These are phyloP conservation scores for Himalopsyche phryganea DNA, from an alignment of 1,140 invertebrate genomes.

Conservation along the genomic window DNA sequence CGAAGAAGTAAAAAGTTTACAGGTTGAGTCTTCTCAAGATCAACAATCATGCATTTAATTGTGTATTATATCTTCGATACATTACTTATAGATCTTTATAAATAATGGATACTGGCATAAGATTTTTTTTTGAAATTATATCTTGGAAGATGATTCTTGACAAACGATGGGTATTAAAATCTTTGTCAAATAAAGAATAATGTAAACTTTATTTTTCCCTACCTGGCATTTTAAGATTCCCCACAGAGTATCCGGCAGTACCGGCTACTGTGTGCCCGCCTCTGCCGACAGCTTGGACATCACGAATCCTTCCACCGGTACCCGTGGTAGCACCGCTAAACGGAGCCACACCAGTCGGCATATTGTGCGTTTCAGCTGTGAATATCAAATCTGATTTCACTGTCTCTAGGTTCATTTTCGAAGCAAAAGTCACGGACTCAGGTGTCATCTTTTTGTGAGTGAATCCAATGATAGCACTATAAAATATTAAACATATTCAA, in stretches of 20 bases:
- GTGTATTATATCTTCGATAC: too few relatives aligned
- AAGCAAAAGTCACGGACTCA: slow-evolving; percentile 56
- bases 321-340: slow-evolving; percentile 96
- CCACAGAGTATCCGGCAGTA: slow-evolving; percentile 94
- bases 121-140: too few relatives aligned
- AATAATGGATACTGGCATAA: too few relatives aligned
- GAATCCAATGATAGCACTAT: slow-evolving; percentile 90
- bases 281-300: slow-evolving; percentile 90
- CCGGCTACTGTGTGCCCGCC: slow-evolving; percentile 92
- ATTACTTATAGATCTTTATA: too few relatives aligned
- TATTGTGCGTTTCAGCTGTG: slow-evolving; percentile 98
- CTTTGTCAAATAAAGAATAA: too few relatives aligned
- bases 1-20: too few relatives aligned
- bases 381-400: slow-evolving; percentile 90
- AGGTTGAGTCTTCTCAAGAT: too few relatives aligned
- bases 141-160: too few relatives aligned
- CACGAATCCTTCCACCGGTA: slow-evolving; percentile 90
- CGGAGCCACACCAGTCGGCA: slow-evolving; percentile 91
- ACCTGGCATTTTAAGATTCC: slow-evolving; percentile 88
- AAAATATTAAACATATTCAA: slow-evolving; percentile 39
- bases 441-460: slow-evolving; percentile 65
- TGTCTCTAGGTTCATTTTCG: slow-evolving; percentile 58
- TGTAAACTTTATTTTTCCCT: too few relatives aligned
- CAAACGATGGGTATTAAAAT: too few relatives aligned
- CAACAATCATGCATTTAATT: too few relatives aligned